phyloP scores from a whole-genome alignment of 2,797 vertebrate species.

The Gymnodraco acuticeps region DNA sequence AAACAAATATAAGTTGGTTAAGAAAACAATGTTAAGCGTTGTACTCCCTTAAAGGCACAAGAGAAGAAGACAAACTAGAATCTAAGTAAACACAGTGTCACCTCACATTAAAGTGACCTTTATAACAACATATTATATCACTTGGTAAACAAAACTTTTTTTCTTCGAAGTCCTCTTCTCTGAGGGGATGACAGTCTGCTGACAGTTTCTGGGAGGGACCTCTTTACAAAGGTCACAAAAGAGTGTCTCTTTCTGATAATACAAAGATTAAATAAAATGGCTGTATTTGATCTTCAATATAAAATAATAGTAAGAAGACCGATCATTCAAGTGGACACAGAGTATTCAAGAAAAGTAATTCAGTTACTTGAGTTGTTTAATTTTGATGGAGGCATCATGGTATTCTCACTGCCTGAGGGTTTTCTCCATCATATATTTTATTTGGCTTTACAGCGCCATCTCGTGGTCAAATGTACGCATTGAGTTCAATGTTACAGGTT shows the following conservation, averaged over 20 bases:
- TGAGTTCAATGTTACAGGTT: neutral
- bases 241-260: conserved; percentile 11
- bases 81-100: conserved; percentile 65
- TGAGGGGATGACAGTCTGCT: conserved; percentile 64
- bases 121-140: conserved; percentile 44
- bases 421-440: neutral
- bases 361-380: neutral
- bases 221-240: conserved; percentile 47
- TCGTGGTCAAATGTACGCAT: conserved; percentile 27
- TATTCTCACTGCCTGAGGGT: neutral
- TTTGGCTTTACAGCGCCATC: conserved; percentile 50
- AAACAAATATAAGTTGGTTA: neutral
- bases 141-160: conserved; percentile 55
- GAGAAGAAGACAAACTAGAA: conserved; percentile 73
- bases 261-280: neutral
- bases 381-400: neutral
- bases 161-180: conserved; percentile 51
- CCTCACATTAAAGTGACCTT: conserved; percentile 33
- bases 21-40: conserved; percentile 11
- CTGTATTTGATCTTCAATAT: neutral
- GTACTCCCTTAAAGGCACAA: conserved; percentile 22
- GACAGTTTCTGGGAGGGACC: conserved; percentile 66
- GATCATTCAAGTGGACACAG: neutral
- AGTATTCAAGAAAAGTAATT: neutral
- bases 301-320: neutral